phyloP scores from a whole-genome alignment of 2,797 vertebrate genomes.

The Fistularia tabacaria region DNA sequence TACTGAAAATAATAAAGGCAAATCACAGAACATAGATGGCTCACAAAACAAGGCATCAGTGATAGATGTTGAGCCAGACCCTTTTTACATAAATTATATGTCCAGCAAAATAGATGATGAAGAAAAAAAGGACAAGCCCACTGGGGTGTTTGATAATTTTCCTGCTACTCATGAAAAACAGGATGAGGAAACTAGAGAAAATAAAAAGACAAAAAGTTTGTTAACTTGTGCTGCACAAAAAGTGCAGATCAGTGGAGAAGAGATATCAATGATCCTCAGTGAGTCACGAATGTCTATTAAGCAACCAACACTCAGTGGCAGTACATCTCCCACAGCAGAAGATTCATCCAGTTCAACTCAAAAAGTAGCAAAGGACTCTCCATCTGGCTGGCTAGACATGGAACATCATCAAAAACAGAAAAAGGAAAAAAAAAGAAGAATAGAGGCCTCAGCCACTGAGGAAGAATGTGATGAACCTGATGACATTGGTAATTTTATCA shows the following conservation, averaged over 20 bases:
- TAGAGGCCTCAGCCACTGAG: constrained; percentile 71
- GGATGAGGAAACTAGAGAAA: constrained; percentile 11
- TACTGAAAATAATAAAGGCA: too few relatives aligned
- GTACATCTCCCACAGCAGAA: constrained; percentile 23
- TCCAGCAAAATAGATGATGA: not conserved
- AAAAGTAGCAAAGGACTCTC: constrained; percentile 38
- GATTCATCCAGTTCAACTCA: constrained; percentile 16
- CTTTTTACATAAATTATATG: too few relatives aligned
- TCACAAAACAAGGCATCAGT: too few relatives aligned
- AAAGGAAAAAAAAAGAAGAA: constrained; percentile 51
- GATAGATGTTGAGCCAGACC: too few relatives aligned
- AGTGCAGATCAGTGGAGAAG: constrained; percentile 1
- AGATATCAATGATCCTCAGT: constrained; percentile 2
- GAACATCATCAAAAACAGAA: constrained; percentile 63
- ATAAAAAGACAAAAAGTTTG: not conserved
- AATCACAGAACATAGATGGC: too few relatives aligned
- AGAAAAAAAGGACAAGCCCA: constrained; percentile 2
- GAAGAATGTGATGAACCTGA: constrained; percentile 78
- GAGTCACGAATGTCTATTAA: constrained; percentile 12
- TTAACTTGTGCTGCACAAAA: not conserved
- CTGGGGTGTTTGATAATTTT: constrained; percentile 5
- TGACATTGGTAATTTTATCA: constrained; percentile 85
- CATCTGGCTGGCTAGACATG: constrained; percentile 75
- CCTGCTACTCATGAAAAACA: constrained; percentile 5
- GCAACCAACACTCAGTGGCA: constrained; percentile 4